phyloP scores from a whole-genome alignment of 2,797 vertebrate genomes.

The Pseudomugil tenellus region DNA sequence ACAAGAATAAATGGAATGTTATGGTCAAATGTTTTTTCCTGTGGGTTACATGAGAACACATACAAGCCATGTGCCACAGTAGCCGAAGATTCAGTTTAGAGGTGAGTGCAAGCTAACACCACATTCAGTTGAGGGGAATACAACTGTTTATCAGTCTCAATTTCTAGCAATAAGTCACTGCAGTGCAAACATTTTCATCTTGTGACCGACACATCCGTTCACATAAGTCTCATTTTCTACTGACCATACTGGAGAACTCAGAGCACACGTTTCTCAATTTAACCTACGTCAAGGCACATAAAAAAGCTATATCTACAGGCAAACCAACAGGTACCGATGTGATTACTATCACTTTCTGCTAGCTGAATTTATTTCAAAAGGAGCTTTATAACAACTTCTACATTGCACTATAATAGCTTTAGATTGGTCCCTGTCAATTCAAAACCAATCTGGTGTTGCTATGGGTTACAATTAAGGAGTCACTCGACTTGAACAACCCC shows the following conservation, averaged over 20 bases:
- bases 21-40: conserved; percentile 16
- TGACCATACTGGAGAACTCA: conserved; percentile 23
- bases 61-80: conserved; percentile 29
- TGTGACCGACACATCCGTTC: conserved; percentile 6
- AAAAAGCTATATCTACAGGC: not conserved
- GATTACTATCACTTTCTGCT: conserved; percentile 1
- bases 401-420: conserved; percentile 48
- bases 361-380: conserved; percentile 21
- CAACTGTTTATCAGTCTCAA: conserved; percentile 8
- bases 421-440: conserved; percentile 51
- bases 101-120: conserved; percentile 34
- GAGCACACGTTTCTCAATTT: conserved; percentile 25
- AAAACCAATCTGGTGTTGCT: conserved; percentile 36
- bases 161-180: not conserved
- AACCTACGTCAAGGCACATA: conserved; percentile 74
- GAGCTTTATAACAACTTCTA: conserved; percentile 36
- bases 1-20: conserved; percentile 68
- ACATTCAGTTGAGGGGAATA: conserved; percentile 29
- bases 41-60: conserved; percentile 35
- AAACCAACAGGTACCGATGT: not conserved
- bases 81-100: conserved; percentile 26
- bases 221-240: conserved; percentile 12
- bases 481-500: conserved; percentile 5
- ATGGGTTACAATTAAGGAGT: conserved; percentile 40
- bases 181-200: conserved; percentile 31